phyloP scores from a whole-genome alignment of 2,888 invertebrate genomes.

The Callyntrura guangdongensis region DNA sequence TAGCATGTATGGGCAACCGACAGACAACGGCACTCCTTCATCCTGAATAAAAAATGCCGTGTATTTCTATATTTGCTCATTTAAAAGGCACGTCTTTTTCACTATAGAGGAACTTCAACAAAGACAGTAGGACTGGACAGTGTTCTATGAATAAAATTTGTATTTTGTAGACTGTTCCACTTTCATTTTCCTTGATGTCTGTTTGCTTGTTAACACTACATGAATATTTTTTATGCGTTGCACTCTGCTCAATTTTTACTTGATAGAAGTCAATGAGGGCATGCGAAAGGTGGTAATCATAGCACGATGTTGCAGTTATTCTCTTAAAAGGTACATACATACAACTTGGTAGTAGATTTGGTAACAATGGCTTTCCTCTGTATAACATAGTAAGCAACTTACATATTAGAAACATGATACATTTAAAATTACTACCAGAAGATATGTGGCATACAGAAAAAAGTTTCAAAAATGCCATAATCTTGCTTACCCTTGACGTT shows the following conservation, averaged over 20 bases:
- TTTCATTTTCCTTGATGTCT: background rate
- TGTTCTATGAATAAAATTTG: background rate
- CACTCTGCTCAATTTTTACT: background rate
- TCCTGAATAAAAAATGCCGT: conserved; percentile 38
- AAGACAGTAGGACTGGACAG: too few relatives aligned
- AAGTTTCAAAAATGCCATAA: too few relatives aligned
- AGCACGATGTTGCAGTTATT: background rate
- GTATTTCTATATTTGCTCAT: background rate
- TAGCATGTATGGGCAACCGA: background rate
- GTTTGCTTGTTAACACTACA: too few relatives aligned
- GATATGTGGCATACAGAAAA: too few relatives aligned
- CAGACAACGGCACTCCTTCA: conserved; percentile 31
- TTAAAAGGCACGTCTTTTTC: background rate
- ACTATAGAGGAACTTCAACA: too few relatives aligned
- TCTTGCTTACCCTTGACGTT: too few relatives aligned
- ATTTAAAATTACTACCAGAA: too few relatives aligned
- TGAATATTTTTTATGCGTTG: background rate
- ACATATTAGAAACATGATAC: too few relatives aligned
- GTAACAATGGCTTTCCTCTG: too few relatives aligned
- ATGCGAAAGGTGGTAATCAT: background rate
- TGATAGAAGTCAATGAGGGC: background rate
- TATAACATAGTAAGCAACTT: too few relatives aligned
- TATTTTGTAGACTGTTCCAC: background rate
- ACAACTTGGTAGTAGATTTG: too few relatives aligned
- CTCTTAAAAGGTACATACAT: too few relatives aligned